Conservation (phyloP, 2,797 vertebrate genomes). For the Tapirus indicus region DNA sequence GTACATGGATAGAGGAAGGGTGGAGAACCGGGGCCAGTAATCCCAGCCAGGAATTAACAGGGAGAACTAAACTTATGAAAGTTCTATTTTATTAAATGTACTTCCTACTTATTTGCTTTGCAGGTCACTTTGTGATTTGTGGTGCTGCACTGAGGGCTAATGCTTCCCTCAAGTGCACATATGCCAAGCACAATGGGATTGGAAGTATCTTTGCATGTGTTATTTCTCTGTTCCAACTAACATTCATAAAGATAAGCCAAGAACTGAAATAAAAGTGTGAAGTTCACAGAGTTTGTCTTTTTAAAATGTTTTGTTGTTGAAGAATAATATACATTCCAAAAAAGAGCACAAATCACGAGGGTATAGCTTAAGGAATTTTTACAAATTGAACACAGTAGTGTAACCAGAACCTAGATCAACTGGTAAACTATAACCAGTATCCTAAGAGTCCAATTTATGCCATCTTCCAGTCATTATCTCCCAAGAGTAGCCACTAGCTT, state of each 20-base stretch:
- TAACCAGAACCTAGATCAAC: neutral
- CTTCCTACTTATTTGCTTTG: neutral
- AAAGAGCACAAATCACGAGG: neutral
- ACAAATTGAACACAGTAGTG: neutral
- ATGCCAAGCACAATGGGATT: neutral
- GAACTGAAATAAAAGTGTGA: neutral
- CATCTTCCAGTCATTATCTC: neutral
- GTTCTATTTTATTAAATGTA: neutral
- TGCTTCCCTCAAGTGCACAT: neutral
- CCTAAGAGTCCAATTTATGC: neutral
- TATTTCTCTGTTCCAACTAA: neutral
- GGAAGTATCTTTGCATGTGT: neutral
- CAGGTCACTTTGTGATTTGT: neutral
- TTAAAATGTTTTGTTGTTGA: neutral
- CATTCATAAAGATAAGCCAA: neutral
- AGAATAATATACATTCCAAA: neutral
- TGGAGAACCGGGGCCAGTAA: neutral
- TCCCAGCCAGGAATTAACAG: neutral
- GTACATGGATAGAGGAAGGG: neutral
- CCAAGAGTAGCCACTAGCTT: neutral
- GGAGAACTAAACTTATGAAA: neutral
- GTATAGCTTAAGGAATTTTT: neutral
- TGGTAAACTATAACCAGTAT: neutral
- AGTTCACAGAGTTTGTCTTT: neutral
- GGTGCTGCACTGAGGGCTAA: neutral